A percentile compares a stretch with the other conserved stretches of the same genome.
Conservation (phyloP, 2,888 invertebrate species). For the Xanthorhoe designata region DNA sequence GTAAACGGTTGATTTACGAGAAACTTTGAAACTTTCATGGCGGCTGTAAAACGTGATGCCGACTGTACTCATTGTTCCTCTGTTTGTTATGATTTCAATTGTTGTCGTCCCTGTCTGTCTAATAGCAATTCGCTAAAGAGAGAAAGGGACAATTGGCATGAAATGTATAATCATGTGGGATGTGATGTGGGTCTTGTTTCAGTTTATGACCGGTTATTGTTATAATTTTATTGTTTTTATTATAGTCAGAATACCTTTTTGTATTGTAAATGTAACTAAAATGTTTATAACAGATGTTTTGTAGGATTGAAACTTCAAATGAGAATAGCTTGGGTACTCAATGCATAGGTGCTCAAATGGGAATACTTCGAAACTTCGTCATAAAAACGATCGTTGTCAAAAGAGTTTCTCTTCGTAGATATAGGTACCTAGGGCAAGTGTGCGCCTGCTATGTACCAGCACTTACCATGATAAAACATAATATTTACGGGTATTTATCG, state of each 20-base stretch:
- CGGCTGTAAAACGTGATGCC: constrained; percentile 27
- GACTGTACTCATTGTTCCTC: constrained; percentile 12
- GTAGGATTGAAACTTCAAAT: too few species aligned
- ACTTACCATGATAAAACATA: too few species aligned
- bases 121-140: not conserved
- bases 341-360: too few species aligned
- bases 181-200: constrained; percentile 1
- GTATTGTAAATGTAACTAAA: constrained; percentile 11
- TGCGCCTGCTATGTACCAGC: too few species aligned
- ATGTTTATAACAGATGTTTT: constrained; percentile 14
- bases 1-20: constrained; percentile 47
- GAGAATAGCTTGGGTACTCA: too few species aligned
- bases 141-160: not conserved
- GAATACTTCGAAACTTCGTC: not conserved
- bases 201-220: constrained; percentile 13
- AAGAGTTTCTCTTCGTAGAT: not conserved
- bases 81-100: constrained; percentile 9
- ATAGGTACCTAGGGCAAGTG: not conserved
- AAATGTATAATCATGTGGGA: constrained; percentile 1
- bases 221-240: constrained; percentile 9
- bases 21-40: constrained; percentile 31
- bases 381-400: not conserved
- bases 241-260: constrained; percentile 14
- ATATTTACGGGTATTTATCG: too few species aligned
- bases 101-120: not conserved